These are phyloP conservation scores for Apodemia mormo DNA, from an alignment of 2,888 invertebrate species.

Conservation along the genomic window DNA sequence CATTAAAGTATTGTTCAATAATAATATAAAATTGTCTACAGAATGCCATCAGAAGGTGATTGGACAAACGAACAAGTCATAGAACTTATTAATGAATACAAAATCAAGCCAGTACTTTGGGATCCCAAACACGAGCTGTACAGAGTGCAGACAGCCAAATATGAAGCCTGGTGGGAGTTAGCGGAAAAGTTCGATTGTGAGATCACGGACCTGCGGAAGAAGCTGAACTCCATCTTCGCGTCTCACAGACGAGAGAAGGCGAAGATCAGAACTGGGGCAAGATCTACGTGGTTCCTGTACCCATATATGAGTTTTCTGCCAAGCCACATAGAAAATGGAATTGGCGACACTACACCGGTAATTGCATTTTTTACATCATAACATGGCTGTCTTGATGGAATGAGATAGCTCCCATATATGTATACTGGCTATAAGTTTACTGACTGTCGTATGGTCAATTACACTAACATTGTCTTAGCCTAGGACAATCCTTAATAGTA, in stretches of 20 bases:
- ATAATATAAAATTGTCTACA: not conserved
- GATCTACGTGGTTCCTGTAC: conserved; percentile 66
- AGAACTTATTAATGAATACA: conserved; percentile 57
- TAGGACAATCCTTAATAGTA: too few relatives aligned
- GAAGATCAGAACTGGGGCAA: conserved; percentile 56
- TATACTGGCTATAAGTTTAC: too few relatives aligned
- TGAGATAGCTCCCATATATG: too few relatives aligned
- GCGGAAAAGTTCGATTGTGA: conserved; percentile 61
- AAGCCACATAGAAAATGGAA: conserved; percentile 48
- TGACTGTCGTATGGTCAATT: too few relatives aligned
- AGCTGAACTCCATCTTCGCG: conserved; percentile 69
- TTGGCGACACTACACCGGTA: not conserved
- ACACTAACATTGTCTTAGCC: too few relatives aligned
- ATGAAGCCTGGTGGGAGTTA: conserved; percentile 61
- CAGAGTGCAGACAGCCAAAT: conserved; percentile 57
- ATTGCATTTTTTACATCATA: not conserved
- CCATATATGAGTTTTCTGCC: conserved; percentile 59
- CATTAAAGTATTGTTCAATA: too few relatives aligned
- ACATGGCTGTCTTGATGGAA: too few relatives aligned
- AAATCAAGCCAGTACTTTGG: conserved; percentile 57
- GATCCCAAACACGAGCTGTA: conserved; percentile 53
- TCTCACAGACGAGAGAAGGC: conserved; percentile 67
- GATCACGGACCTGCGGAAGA: conserved; percentile 61
- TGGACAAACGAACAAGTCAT: conserved; percentile 62
- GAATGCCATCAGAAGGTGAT: conserved; percentile 48